phyloP scores from a whole-genome alignment of 2,113 vertebrate species.

The Urocynchramus pylzowi region DNA sequence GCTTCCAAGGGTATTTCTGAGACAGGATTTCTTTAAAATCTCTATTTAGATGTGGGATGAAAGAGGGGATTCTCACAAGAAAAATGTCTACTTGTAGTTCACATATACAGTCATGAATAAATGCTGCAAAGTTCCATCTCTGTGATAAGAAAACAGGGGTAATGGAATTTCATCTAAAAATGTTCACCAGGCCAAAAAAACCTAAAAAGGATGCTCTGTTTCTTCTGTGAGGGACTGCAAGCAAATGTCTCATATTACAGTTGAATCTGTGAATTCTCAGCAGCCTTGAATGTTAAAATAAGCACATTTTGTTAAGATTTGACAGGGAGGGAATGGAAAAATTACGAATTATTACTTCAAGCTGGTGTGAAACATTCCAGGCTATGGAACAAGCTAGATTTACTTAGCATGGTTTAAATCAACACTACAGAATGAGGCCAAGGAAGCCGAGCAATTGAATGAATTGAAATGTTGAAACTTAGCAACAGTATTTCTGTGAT shows the following conservation, averaged over 20 bases:
- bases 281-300: constrained; percentile 12
- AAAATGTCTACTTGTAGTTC: neutral
- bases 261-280: constrained; percentile 2
- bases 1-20: neutral
- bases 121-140: neutral
- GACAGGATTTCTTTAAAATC: neutral
- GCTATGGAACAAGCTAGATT: neutral
- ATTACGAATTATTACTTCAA: constrained; percentile 31
- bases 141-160: neutral
- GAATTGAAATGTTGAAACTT: neutral
- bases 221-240: neutral
- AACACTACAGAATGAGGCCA: neutral
- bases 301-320: constrained; percentile 8
- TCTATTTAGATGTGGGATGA: neutral
- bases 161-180: neutral
- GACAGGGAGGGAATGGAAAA: constrained; percentile 29
- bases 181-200: neutral
- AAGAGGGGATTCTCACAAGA: neutral
- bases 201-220: neutral
- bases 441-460: neutral
- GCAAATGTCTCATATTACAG: neutral
- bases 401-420: neutral
- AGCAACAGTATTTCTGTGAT: neutral
- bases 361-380: constrained; percentile 22
- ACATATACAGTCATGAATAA: neutral